These are phyloP conservation scores for Archaeoteleia sp. DNA, from an alignment of 2,888 invertebrate species.

Conservation along the genomic window DNA sequence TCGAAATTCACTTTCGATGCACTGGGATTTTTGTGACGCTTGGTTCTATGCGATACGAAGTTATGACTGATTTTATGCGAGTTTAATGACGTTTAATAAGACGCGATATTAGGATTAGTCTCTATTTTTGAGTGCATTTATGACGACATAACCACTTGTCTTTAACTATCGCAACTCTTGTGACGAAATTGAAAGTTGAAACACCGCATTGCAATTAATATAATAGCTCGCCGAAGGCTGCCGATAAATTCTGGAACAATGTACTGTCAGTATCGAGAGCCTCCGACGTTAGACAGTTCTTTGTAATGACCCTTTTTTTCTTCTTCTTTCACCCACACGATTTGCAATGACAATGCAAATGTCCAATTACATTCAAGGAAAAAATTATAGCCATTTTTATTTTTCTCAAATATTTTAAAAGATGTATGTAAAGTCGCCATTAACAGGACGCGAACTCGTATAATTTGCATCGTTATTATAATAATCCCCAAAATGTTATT, in stretches of 20 bases:
- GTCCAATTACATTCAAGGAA: too few species aligned
- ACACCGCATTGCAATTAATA: conserved; percentile 36
- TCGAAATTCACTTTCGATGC: too few species aligned
- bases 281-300: neutral
- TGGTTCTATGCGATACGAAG: neutral
- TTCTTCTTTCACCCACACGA: neutral
- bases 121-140: conserved; percentile 18
- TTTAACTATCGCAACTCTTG: conserved; percentile 29
- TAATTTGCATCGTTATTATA: too few species aligned
- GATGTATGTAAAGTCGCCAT: too few species aligned
- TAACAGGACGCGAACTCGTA: too few species aligned
- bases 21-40: too few species aligned
- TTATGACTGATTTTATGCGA: neutral
- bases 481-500: too few species aligned
- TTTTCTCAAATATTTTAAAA: too few species aligned
- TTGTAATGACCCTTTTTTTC: neutral
- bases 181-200: conserved; percentile 44
- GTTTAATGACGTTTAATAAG: neutral
- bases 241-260: conserved; percentile 39
- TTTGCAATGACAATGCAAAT: too few species aligned
- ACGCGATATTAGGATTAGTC: conserved; percentile 7
- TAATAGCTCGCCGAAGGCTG: conserved; percentile 34
- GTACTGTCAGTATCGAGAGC: neutral
- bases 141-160: conserved; percentile 24
- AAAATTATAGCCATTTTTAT: too few species aligned